Percentiles rank a stretch among this genome's conserved stretches.
Evolutionary conservation across 2,888 invertebrate species (phyloP).

Genomic region (Rotaria magnacalcarata): DNA sequence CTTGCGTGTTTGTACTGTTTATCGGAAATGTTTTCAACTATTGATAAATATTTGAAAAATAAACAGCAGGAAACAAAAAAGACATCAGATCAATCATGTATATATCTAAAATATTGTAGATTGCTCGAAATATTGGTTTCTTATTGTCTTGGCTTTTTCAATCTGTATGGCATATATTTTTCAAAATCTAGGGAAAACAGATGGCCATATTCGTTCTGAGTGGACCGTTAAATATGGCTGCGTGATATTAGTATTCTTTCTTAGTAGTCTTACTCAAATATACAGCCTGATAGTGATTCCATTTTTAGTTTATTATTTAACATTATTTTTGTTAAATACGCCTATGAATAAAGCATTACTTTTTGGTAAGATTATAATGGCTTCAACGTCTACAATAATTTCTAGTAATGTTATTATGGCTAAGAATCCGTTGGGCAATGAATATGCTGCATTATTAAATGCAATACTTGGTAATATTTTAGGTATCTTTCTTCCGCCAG

Average conservation of each 20-base stretch:
- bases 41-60: not conserved
- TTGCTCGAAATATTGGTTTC: conserved; percentile 1
- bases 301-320: not conserved
- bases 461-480: not conserved
- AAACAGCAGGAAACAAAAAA: not conserved
- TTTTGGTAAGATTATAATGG: not conserved
- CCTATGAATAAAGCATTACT: not conserved
- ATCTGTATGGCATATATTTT: not conserved
- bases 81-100: not conserved
- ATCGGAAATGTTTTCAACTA: not conserved
- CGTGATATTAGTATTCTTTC: not conserved
- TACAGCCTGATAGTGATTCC: not conserved
- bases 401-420: conserved; percentile 30
- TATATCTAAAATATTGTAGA: not conserved
- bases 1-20: not conserved
- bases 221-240: not conserved
- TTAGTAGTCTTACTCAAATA: not conserved
- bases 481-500: not conserved
- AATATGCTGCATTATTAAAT: conserved; percentile 2
- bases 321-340: not conserved
- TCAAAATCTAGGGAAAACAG: not conserved
- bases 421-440: not conserved
- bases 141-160: not conserved
- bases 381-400: not conserved
- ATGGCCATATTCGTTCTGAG: not conserved